Evolutionary conservation across 2,888 invertebrate species (phyloP).

Genomic region (Neuroscelio doddi): DNA sequence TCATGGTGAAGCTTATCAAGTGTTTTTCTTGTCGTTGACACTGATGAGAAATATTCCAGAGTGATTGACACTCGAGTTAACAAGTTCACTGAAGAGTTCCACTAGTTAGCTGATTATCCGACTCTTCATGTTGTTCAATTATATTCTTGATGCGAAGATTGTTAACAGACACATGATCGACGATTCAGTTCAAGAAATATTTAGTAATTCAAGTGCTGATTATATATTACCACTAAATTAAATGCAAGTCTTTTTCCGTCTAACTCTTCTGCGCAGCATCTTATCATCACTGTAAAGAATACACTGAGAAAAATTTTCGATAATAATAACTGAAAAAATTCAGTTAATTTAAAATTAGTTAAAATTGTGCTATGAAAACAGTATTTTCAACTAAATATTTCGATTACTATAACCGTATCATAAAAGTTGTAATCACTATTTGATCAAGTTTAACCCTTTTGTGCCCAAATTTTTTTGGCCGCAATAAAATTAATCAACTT

Average conservation of each 20-base stretch:
- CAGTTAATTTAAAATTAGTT: too few relatives aligned
- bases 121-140: slow-evolving; percentile 4
- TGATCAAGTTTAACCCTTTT: too few relatives aligned
- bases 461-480: too few relatives aligned
- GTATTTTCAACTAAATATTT: too few relatives aligned
- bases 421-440: too few relatives aligned
- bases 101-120: slow-evolving; percentile 21
- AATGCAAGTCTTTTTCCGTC: slow-evolving; percentile 33
- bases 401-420: too few relatives aligned
- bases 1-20: slow-evolving; percentile 62
- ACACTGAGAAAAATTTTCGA: slow-evolving; percentile 10
- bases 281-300: slow-evolving; percentile 24
- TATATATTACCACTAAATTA: slow-evolving; percentile 20
- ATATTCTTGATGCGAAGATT: slow-evolving; percentile 11
- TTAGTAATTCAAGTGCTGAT: slow-evolving; percentile 13
- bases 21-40: slow-evolving; percentile 14
- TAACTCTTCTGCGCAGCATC: slow-evolving; percentile 28
- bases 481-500: too few relatives aligned
- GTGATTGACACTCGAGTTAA: slow-evolving; percentile 20
- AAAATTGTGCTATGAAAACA: too few relatives aligned
- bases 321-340: too few relatives aligned
- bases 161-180: slow-evolving; percentile 12
- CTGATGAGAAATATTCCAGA: slow-evolving; percentile 1
- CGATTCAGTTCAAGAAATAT: slow-evolving; percentile 10
- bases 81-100: slow-evolving; percentile 22